Evolutionary conservation across 2,113 vertebrate genomes (phyloP), one percentile per base, ranked within the genome.

Genomic region (mouse (Mus musculus)): DNA sequence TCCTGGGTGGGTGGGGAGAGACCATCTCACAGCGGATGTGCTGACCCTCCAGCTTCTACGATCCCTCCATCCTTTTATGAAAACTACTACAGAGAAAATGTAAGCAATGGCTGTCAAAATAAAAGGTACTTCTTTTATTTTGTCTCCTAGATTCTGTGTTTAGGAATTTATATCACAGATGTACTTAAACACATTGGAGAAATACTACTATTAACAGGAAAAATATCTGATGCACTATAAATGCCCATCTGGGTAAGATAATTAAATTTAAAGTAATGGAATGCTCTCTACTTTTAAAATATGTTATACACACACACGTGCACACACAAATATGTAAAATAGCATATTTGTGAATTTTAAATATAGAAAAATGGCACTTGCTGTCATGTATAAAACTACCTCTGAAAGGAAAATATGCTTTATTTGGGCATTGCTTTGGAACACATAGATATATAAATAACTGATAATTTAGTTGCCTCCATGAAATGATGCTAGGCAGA

Each of bases 181-280:
- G 54, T 8, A 86, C 12, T 76, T 72, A 33, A 91, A 81, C 5
- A 56, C 12, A 13, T 63, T 91, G 84, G 56, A 19, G 61, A 88
- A 82, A 78, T 78, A 87, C 19, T 86, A 49, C 30, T 69, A 46
- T 52, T 52, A 52, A 33, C 42, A 71, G 24, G 17, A 54, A 87
- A 49, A 71, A 33, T 22, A 52, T 71, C 22, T 71, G 65, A 52
- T 36, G 5, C 5, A 71, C 30, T 69, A n/a, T 52, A 93, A 93
- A 46, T 67, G 11, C 81, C 39, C 59, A 75, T 65, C 69, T 91
- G 46, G 9, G 24, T 39, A 91, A 20, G 67, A 89, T 86, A n/a
- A 93, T 77, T 91, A 67, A 59, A 95, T 87, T 90, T 96, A 46
- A 94, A 75, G 72, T 26, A 93, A 90, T 61, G 2, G 33, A 71